Evolutionary conservation across 2,797 vertebrate species (phyloP).

Genomic region (Chelmon rostratus): DNA sequence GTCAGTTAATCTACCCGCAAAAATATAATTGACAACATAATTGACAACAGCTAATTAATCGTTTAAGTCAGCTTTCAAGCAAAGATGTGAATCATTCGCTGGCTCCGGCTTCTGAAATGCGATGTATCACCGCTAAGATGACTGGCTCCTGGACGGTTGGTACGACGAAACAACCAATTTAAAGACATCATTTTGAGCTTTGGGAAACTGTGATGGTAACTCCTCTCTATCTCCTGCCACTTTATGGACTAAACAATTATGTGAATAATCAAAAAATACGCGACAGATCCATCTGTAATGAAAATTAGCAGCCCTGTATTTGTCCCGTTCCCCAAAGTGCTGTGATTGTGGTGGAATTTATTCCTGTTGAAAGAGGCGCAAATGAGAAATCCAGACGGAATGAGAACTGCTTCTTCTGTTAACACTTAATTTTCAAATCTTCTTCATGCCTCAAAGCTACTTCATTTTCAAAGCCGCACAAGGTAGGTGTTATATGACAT

Average conservation of each 20-base stretch:
- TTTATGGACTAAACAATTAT: neutral
- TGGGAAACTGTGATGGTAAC: neutral
- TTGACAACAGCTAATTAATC: neutral
- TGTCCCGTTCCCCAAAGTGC: constrained; percentile 4
- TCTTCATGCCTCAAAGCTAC: constrained; percentile 17
- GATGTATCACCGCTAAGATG: neutral
- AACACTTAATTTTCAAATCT: constrained; percentile 14
- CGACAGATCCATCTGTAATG: neutral
- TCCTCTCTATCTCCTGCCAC: neutral
- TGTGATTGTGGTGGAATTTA: neutral
- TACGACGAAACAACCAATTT: neutral
- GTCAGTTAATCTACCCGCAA: neutral
- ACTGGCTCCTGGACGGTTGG: neutral
- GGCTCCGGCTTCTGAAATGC: neutral
- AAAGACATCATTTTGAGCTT: neutral
- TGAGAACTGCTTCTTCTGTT: neutral
- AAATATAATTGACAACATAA: neutral
- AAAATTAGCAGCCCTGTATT: neutral
- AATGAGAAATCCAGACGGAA: neutral
- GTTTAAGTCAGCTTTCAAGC: neutral
- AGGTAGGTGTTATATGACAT: constrained; percentile 19
- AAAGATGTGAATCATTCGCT: neutral
- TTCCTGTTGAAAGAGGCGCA: neutral
- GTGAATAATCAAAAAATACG: neutral
- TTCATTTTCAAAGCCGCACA: constrained; percentile 9